Evolutionary conservation across 2,797 vertebrate genomes (phyloP).

Genomic region (Anniella stebbinsi): DNA sequence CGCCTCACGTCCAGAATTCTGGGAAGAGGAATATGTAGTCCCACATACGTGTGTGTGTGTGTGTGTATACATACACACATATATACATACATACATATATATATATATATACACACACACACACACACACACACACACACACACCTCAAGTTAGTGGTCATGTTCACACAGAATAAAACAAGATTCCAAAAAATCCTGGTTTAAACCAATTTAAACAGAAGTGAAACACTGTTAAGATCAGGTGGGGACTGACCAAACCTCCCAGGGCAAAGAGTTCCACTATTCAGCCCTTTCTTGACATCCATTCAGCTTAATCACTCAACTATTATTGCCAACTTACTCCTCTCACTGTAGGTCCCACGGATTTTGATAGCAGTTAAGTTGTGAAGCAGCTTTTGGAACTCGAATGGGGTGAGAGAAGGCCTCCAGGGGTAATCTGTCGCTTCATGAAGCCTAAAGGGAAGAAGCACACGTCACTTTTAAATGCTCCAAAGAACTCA

Average conservation of each 20-base stretch:
- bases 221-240: neutral
- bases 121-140: too few species aligned
- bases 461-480: conserved; percentile 22
- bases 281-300: neutral
- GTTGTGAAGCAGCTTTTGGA: conserved; percentile 95
- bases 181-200: neutral
- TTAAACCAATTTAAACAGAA: neutral
- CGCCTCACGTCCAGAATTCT: neutral
- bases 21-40: neutral
- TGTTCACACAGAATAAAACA: neutral
- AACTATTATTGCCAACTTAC: conserved; percentile 75
- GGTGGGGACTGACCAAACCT: neutral
- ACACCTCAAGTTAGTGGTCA: neutral
- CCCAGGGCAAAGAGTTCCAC: neutral
- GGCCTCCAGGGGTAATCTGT: conserved; percentile 95
- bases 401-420: conserved; percentile 85
- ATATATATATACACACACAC: too few species aligned
- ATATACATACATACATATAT: too few species aligned
- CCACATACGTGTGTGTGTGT: too few species aligned
- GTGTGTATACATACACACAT: too few species aligned
- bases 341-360: conserved; percentile 94
- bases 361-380: conserved; percentile 95
- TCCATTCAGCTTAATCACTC: neutral
- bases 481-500: conserved; percentile 18
- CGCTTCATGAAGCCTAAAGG: conserved; percentile 90